Evolutionary conservation across 2,888 invertebrate species (phyloP), one percentile per base, ranked within the genome.

Genomic region (Seira sanloemensis): DNA sequence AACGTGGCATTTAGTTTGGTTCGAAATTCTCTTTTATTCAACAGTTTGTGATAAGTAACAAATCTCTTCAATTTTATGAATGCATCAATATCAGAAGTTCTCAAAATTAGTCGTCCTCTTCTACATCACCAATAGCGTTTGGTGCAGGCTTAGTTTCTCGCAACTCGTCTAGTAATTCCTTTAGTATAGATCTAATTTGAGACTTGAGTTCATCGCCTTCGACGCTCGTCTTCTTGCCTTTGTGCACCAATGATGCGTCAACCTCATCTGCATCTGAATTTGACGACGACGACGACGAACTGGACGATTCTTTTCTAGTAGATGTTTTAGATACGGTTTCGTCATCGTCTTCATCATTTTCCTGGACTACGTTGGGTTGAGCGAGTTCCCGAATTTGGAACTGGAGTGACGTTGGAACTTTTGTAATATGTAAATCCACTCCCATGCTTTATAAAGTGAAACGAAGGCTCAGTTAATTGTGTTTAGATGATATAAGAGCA

Each of bases 341-440:
- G 1, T 58, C 58, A 18, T 68, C 58, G 5, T 78, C 78, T 7
- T 62, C 75, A 19, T 75, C 69, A 21, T 71, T 46, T n/a, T 75
- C 74, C 25, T 81, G 81, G 4, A 1, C n/a, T 7, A 21, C 12
- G 50, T 72, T 77, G 18, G 83, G 77, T 16, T 25, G n/a, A 0
- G 83, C 83, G 2, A 67, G 23, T 19, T 77, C 77, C 7, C 83
- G 37, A 16, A 83, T 26, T 68, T n/a, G 9, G 25, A 54, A 46
- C n/a, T 83, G 83, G 1, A 83, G 58, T 1, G 54, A 21, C 16
- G 2, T 71, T 46, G 77, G 83, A 24, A 82, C 71, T 58, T 71
- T 54, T 1, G 76, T 21, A 21, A 82, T 67, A 23, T 65, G 82
- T 1, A 72, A 62, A 23, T 77, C 77, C 1, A 77, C 5, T 71